Percentiles rank a stretch among this genome's conserved stretches.
phyloP scores from a whole-genome alignment of 30 jellyfish, hydroid and myxozoan species.

The Pelagia noctiluca region DNA sequence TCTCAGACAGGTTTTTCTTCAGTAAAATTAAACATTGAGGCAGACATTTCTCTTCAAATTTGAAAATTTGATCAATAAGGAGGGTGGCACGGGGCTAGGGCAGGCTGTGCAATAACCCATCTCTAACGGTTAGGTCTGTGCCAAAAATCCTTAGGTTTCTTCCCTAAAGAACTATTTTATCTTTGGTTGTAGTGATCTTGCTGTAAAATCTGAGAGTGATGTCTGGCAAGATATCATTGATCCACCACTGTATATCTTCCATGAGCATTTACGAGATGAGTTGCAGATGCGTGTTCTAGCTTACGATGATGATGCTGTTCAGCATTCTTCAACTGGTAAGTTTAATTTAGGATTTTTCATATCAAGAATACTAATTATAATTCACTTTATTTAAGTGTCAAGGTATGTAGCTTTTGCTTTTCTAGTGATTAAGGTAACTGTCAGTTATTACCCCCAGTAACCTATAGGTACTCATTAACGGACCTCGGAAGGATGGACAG shows the following conservation, averaged over 20 bases:
- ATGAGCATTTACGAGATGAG: slow-evolving; percentile 65
- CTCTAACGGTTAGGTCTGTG: background rate
- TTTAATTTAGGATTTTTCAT: background rate
- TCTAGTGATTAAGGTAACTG: background rate
- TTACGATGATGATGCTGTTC: slow-evolving; percentile 57
- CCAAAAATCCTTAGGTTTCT: background rate
- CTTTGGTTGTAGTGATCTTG: slow-evolving; percentile 12
- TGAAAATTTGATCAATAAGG: background rate
- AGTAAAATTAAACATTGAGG: background rate
- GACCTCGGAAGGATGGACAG: background rate
- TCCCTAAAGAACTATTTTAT: background rate
- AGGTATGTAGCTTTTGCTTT: background rate
- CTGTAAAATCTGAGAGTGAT: slow-evolving; percentile 37
- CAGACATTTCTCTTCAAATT: background rate
- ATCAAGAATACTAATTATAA: background rate
- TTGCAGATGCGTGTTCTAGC: slow-evolving; percentile 69
- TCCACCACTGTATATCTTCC: slow-evolving; percentile 50
- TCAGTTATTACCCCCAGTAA: background rate
- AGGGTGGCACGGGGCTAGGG: background rate
- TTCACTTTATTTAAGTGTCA: background rate
- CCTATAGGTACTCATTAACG: background rate
- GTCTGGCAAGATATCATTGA: slow-evolving; percentile 65
- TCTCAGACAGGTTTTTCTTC: background rate
- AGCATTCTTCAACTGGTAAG: slow-evolving; percentile 15
- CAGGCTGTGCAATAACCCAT: background rate